Evolutionary conservation across 2,888 invertebrate species (phyloP).

Genomic region (Arge pagana): DNA sequence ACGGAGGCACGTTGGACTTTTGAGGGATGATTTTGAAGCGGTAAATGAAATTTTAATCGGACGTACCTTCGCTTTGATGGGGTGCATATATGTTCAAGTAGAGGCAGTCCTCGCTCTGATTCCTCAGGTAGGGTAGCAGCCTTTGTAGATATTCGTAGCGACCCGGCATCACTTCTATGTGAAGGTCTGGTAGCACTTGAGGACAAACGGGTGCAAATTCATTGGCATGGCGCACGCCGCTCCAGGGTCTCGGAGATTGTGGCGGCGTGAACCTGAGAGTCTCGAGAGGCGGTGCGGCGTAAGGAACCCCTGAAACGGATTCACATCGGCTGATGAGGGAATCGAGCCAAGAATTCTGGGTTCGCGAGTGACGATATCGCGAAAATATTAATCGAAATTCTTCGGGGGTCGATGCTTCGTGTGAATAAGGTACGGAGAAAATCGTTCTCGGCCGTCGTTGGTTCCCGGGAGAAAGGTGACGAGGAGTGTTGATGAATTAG

Average conservation of each 20-base stretch:
- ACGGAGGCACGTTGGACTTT: neutral
- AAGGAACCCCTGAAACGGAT: constrained; percentile 69
- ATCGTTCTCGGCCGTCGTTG: neutral
- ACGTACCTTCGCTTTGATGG: constrained; percentile 71
- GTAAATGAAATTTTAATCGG: neutral
- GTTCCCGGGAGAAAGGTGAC: neutral
- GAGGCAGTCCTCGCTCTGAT: constrained; percentile 85
- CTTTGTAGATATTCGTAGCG: constrained; percentile 73
- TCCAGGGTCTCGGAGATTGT: constrained; percentile 82
- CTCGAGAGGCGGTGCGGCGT: constrained; percentile 79
- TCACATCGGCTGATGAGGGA: too few relatives aligned
- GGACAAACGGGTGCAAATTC: constrained; percentile 84
- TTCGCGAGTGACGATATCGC: neutral
- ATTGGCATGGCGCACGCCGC: constrained; percentile 70
- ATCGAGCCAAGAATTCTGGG: constrained; percentile 14
- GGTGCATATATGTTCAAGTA: constrained; percentile 93
- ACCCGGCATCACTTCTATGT: constrained; percentile 65
- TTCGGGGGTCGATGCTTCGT: too few relatives aligned
- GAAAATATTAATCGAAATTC: neutral
- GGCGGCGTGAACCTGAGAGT: constrained; percentile 84
- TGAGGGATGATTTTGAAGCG: constrained; percentile 3
- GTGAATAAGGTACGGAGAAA: too few relatives aligned
- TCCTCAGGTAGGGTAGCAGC: constrained; percentile 70
- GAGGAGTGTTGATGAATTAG: neutral
- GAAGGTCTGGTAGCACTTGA: constrained; percentile 75